Percentiles rank a stretch among this genome's conserved stretches.
phyloP scores from a whole-genome alignment of 2,888 invertebrate genomes.

The Tholera decimalis region DNA sequence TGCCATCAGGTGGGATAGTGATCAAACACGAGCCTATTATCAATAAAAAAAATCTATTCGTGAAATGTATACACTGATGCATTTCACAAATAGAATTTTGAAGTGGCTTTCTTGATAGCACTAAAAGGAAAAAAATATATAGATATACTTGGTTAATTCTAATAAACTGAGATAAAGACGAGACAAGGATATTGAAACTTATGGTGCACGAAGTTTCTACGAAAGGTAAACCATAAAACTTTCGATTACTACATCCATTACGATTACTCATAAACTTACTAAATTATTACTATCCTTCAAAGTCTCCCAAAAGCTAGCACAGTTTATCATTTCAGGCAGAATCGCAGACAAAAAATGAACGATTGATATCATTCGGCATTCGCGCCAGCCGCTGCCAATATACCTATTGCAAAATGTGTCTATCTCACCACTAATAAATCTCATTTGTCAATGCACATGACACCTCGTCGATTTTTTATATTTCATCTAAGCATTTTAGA shows the following conservation, averaged over 20 bases:
- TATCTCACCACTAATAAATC: constrained; percentile 62
- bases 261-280: not conserved
- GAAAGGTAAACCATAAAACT: not conserved
- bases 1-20: no score
- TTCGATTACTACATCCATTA: not conserved
- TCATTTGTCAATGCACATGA: constrained; percentile 63
- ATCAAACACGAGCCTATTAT: no score
- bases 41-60: no score
- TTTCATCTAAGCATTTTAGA: constrained; percentile 34
- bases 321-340: constrained; percentile 34
- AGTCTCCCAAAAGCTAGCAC: constrained; percentile 24
- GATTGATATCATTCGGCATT: constrained; percentile 47
- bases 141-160: no score
- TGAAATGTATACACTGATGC: no score
- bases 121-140: no score
- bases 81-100: no score
- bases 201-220: not conserved
- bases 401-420: constrained; percentile 60
- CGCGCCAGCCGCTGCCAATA: constrained; percentile 47
- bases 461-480: constrained; percentile 44
- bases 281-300: not conserved
- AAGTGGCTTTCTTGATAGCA: no score
- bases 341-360: constrained; percentile 52
- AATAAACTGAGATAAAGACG: no score
- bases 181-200: not conserved